Conservation (phyloP, 2,113 vertebrate genomes). For the Todiramphus saurophagus region DNA sequence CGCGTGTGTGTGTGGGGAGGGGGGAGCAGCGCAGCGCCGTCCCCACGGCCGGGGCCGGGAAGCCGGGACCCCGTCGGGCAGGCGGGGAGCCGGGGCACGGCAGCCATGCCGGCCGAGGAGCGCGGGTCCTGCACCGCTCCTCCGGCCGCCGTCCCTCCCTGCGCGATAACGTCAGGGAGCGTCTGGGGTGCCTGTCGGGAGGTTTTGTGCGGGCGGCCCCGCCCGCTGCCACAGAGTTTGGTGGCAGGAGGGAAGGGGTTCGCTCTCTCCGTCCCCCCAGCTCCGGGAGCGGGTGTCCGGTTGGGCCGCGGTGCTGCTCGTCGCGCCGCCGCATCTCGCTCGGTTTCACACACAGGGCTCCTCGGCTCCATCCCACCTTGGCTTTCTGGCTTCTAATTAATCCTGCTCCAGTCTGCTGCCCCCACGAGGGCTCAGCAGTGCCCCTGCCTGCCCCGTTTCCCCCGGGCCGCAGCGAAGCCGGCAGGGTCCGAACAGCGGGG, state of each 20-base stretch:
- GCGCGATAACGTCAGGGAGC: accelerated
- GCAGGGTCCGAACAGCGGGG: accelerated
- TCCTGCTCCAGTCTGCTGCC: not conserved
- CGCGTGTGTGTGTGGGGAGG: not conserved
- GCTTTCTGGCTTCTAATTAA: not conserved
- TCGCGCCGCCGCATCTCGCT: accelerated
- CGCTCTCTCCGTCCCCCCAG: accelerated
- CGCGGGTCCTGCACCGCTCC: not conserved
- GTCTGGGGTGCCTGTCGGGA: not conserved
- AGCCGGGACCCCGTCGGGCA: accelerated
- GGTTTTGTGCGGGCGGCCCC: not conserved
- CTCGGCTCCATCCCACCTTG: not conserved
- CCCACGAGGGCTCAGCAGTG: accelerated
- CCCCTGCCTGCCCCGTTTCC: not conserved
- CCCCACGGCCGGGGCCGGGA: not conserved
- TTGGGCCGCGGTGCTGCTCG: accelerated
- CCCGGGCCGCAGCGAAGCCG: too few species aligned
- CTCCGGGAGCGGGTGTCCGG: not conserved
- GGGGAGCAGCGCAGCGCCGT: not conserved
- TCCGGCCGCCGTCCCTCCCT: too few species aligned
- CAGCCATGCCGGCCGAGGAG: accelerated
- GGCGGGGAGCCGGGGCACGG: accelerated
- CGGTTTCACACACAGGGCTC: accelerated
- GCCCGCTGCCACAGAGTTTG: accelerated
- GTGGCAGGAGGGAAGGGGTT: not conserved